Base-by-base conservation (phyloP, 2,888 invertebrate genomes). In the Deroplatys truncata region DNA sequence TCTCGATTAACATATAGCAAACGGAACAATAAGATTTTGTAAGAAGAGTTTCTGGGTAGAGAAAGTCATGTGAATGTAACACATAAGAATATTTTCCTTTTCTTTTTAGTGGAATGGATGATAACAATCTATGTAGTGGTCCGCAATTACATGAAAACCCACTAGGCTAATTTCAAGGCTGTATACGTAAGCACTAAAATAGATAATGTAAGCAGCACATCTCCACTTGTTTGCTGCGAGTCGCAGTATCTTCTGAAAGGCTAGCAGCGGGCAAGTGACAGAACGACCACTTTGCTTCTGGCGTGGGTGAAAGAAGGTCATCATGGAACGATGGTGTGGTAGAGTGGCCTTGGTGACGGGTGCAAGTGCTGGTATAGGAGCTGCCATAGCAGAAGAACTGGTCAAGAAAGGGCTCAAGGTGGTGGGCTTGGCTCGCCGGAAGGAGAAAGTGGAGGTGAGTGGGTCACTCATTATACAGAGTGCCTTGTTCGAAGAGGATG, bases 391-490 rank as follows among this genome's bases (percentile, higher is more conserved):
- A 20, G 89, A 90, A 82, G 89, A 88, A 29, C 88, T 89, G 35
- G 88, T 85, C n/a, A 84, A 28, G n/a, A 9, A 91, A 92, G 94
- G 94, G 15, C 92, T 95, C 92, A 93, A 93, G 88, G 96, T 96
- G 0, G 93, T 95, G 1, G 95, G 94, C 0, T 92, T 95, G 91
- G 95, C 95, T 0, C 93, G 95, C 89, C 93, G 94, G 82, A 92
- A 93, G 1, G 94, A 95, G 1, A 93, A 92, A 56, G 92, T 95
- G 9, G 92, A 94, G 90, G 93, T 89, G 82, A 82, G 85, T 25
- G 49, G 16, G 35, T 43, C 43, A 13, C 7, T 35, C 35, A 9
- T 35, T 8, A n/a, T n/a, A n/a, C 9, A 35, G 8, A 7, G 13
- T 13, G 43, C 43, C 43, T 10, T 10, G 43, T 43, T 43, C 10